A percentile compares a stretch with the other conserved stretches of the same genome.
Evolutionary conservation across 2,113 vertebrate species (phyloP).

Genomic region (Albula goreensis): DNA sequence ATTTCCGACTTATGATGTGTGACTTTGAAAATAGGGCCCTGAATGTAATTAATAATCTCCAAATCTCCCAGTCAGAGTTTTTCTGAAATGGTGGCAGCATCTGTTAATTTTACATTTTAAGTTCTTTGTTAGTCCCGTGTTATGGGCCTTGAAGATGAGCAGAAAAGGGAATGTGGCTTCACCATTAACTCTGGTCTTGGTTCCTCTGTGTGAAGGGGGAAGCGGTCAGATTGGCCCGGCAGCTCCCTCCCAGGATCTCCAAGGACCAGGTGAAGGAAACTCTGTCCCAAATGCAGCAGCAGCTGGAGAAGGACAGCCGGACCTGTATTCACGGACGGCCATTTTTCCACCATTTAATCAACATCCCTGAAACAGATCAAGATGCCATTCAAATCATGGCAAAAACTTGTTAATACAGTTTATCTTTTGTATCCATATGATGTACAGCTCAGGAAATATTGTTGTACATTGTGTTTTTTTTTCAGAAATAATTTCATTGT

Average conservation of each 20-base stretch:
- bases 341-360: conserved; percentile 81
- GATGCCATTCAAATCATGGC: conserved; percentile 48
- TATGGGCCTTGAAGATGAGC: too few species aligned
- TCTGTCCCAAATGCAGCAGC: conserved; percentile 76
- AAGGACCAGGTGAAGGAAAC: conserved; percentile 81
- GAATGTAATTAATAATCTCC: too few species aligned
- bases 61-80: too few species aligned
- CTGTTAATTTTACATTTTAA: too few species aligned
- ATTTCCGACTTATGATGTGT: too few species aligned
- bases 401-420: neutral
- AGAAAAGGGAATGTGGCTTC: neutral
- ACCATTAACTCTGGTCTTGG: neutral
- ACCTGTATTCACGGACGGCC: conserved; percentile 86
- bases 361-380: conserved; percentile 72
- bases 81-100: too few species aligned
- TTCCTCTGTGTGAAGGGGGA: conserved; percentile 73
- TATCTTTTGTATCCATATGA: too few species aligned
- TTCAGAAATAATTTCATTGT: too few species aligned
- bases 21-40: too few species aligned
- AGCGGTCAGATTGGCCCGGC: conserved; percentile 85
- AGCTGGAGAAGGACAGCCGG: conserved; percentile 74
- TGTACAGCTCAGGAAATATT: too few species aligned
- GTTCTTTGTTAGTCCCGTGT: too few species aligned
- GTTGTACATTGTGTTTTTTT: too few species aligned
- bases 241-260: conserved; percentile 80